phyloP scores from a whole-genome alignment of 2,888 invertebrate genomes.

The Oscheius onirici region DNA sequence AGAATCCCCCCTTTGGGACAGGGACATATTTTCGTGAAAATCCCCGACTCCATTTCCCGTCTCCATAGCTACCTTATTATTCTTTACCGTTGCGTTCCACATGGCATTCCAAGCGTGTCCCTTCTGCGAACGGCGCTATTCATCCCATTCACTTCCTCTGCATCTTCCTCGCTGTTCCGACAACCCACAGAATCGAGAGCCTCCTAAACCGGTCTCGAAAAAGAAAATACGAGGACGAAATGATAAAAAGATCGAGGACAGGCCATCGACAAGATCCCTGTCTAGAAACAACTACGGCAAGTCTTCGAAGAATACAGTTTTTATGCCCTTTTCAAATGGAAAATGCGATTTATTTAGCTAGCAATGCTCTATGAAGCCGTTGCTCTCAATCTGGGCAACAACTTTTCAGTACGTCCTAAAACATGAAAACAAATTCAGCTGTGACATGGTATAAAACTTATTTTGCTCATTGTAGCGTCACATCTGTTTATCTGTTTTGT shows the following conservation, averaged over 20 bases:
- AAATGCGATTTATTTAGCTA: no score
- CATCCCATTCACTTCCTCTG: constrained; percentile 27
- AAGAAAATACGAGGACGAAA: background rate
- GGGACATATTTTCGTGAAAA: no score
- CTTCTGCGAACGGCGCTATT: constrained; percentile 33
- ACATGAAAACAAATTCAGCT: no score
- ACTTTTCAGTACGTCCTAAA: no score
- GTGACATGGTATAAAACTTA: no score
- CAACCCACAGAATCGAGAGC: constrained; percentile 12
- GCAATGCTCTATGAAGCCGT: no score
- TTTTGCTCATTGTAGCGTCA: constrained; percentile 23
- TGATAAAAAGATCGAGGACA: background rate
- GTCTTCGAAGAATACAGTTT: background rate
- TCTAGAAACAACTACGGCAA: constrained; percentile 21
- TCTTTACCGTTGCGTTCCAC: background rate
- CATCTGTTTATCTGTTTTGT: constrained; percentile 30
- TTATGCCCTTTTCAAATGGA: no score
- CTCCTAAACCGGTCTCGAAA: background rate
- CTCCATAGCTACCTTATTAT: constrained; percentile 1
- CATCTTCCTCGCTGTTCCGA: constrained; percentile 21
- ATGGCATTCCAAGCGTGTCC: constrained; percentile 23
- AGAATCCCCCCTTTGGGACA: no score
- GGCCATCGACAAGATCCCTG: constrained; percentile 30
- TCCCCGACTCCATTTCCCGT: background rate
- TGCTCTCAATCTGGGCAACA: no score